These are phyloP conservation scores for Pteropus rufus DNA, from an alignment of 2,797 vertebrate species.

Conservation along the genomic window DNA sequence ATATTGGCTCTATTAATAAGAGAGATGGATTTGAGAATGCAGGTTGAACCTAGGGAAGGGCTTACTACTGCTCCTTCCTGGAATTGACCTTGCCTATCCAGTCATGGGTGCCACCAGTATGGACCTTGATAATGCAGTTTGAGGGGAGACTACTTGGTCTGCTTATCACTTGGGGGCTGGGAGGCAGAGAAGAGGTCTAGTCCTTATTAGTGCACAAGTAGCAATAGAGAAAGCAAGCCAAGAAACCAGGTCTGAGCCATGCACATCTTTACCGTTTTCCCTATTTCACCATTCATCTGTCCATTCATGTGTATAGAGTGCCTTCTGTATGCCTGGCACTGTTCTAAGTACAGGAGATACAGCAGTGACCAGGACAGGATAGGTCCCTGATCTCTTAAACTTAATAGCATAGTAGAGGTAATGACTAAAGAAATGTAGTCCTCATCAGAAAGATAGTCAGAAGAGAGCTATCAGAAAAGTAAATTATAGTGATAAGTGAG, in stretches of 20 bases:
- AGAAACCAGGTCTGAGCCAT: neutral
- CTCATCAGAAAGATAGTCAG: neutral
- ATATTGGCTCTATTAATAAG: neutral
- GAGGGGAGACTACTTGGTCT: neutral
- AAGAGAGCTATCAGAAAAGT: neutral
- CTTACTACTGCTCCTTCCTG: neutral
- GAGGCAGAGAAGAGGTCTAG: neutral
- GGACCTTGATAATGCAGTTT: neutral
- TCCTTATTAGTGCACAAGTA: neutral
- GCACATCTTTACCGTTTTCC: neutral
- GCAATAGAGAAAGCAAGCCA: neutral
- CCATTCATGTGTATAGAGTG: neutral
- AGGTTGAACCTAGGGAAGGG: neutral
- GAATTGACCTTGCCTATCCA: neutral
- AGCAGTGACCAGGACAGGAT: neutral
- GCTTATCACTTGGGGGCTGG: neutral
- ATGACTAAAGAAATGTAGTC: neutral
- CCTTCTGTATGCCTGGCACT: neutral
- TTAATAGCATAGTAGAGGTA: neutral
- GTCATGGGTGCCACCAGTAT: neutral
- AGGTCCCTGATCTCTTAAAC: neutral
- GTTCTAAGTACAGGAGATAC: neutral
- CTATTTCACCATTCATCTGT: neutral
- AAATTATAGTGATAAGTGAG: neutral
- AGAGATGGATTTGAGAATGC: neutral